These are phyloP conservation scores for Zoanthus sociatus DNA, from an alignment of 92 coral and sea anemone species.

Conservation along the genomic window DNA sequence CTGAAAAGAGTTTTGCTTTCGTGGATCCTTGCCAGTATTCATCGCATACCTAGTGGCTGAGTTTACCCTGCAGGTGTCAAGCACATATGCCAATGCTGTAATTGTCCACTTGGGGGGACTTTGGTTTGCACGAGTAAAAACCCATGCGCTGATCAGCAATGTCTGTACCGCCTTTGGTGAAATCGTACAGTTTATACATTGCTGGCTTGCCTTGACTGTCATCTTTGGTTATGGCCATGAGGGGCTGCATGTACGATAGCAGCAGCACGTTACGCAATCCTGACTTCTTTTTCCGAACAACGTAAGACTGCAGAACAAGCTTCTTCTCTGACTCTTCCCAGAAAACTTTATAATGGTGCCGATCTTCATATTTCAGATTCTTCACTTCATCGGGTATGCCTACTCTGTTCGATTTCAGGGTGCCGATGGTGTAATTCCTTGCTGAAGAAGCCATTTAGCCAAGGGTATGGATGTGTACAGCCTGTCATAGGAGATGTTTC, in stretches of 20 bases:
- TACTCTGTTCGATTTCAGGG: constrained; percentile 17
- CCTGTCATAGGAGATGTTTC: constrained; percentile 47
- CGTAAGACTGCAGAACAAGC: neutral
- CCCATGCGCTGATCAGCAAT: neutral
- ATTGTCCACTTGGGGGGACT: constrained; percentile 44
- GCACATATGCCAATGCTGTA: neutral
- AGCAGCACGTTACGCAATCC: constrained; percentile 21
- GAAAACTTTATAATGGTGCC: neutral
- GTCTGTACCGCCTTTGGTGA: no score
- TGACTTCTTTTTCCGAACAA: neutral
- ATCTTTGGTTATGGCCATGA: constrained; percentile 22
- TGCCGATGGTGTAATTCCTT: constrained; percentile 20
- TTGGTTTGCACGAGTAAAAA: constrained; percentile 14
- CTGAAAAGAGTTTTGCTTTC: constrained; percentile 12
- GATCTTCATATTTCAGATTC: neutral
- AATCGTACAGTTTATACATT: constrained; percentile 24
- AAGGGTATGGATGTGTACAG: constrained; percentile 2
- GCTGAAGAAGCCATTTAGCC: constrained; percentile 25
- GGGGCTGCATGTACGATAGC: constrained; percentile 26
- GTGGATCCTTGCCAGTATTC: constrained; percentile 8
- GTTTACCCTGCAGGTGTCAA: constrained; percentile 22
- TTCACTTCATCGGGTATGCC: neutral
- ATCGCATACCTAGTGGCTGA: constrained; percentile 33
- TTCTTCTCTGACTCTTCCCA: neutral
- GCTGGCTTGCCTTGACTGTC: constrained; percentile 11